These are phyloP conservation scores for Rutilus rutilus DNA, from an alignment of 2,113 vertebrate species.

Conservation along the genomic window DNA sequence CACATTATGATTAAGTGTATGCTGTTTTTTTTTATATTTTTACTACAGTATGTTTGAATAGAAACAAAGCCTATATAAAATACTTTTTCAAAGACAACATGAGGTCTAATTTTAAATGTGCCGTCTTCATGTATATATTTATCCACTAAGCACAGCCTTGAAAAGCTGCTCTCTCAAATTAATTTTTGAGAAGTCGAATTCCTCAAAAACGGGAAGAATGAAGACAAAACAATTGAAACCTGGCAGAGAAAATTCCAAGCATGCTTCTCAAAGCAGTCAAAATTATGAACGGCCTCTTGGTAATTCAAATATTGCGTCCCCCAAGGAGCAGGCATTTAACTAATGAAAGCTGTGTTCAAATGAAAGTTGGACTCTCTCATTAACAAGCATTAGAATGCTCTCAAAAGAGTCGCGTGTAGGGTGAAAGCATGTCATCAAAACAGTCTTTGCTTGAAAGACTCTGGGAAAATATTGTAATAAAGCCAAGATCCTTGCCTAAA, in stretches of 20 bases:
- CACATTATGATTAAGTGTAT: background rate
- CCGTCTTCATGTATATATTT: background rate
- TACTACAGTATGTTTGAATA: background rate
- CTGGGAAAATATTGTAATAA: slow-evolving; percentile 56
- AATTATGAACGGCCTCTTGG: slow-evolving; percentile 58
- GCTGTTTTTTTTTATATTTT: background rate
- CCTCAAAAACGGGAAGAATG: slow-evolving; percentile 38
- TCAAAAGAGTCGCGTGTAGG: slow-evolving; percentile 57
- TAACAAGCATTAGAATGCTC: slow-evolving; percentile 61
- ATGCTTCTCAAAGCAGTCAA: slow-evolving; percentile 55
- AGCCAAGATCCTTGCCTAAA: slow-evolving; percentile 62
- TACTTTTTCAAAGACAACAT: background rate
- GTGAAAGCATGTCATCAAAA: slow-evolving; percentile 60
- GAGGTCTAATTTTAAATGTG: background rate
- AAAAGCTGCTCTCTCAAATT: slow-evolving; percentile 42
- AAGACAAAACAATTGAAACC: slow-evolving; percentile 34
- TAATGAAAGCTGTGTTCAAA: slow-evolving; percentile 64
- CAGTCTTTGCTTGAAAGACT: slow-evolving; percentile 52
- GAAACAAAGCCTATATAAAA: background rate
- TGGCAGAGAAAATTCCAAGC: slow-evolving; percentile 57
- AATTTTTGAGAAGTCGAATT: slow-evolving; percentile 29
- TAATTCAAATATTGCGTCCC: slow-evolving; percentile 64
- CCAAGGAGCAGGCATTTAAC: slow-evolving; percentile 68
- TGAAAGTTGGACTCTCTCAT: slow-evolving; percentile 59
- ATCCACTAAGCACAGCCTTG: slow-evolving; percentile 45